Evolutionary conservation across 2,888 invertebrate genomes (phyloP).

Genomic region (Molorchus minor): DNA sequence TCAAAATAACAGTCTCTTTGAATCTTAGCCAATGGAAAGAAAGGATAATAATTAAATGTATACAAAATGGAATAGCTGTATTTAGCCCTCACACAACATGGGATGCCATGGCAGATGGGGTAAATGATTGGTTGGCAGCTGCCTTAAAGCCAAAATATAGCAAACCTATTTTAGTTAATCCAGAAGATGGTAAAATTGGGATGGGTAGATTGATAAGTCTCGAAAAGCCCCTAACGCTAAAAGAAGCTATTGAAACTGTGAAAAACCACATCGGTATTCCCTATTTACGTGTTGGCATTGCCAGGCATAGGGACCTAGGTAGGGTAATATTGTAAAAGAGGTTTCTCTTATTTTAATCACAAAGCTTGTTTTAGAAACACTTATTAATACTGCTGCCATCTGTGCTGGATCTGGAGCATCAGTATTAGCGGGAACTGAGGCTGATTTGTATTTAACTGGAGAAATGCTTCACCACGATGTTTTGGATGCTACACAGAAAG

Average conservation of each 20-base stretch:
- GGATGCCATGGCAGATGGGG: conserved; percentile 84
- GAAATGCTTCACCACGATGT: conserved; percentile 97
- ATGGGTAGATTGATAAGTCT: conserved; percentile 69
- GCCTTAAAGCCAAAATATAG: conserved; percentile 65
- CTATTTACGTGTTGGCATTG: conserved; percentile 79
- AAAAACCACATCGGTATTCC: conserved; percentile 75
- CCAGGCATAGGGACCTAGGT: conserved; percentile 58
- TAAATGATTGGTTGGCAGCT: conserved; percentile 92
- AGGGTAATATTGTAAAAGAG: conserved; percentile 7
- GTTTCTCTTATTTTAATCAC: neutral
- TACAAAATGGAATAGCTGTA: conserved; percentile 85
- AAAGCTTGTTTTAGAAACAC: conserved; percentile 61
- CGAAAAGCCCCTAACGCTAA: conserved; percentile 64
- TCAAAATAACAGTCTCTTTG: too few species aligned
- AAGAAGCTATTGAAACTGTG: conserved; percentile 71
- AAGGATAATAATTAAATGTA: conserved; percentile 78
- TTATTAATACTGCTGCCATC: conserved; percentile 72
- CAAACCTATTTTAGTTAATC: conserved; percentile 49
- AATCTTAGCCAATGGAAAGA: conserved; percentile 84
- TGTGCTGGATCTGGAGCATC: conserved; percentile 92
- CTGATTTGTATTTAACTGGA: conserved; percentile 86
- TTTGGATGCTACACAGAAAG: conserved; percentile 83
- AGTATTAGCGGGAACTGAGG: conserved; percentile 74
- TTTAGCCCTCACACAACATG: conserved; percentile 95
- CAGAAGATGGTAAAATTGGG: conserved; percentile 63